Base-by-base conservation (phyloP, 2,113 vertebrate species). In the Neoarius graeffei region DNA sequence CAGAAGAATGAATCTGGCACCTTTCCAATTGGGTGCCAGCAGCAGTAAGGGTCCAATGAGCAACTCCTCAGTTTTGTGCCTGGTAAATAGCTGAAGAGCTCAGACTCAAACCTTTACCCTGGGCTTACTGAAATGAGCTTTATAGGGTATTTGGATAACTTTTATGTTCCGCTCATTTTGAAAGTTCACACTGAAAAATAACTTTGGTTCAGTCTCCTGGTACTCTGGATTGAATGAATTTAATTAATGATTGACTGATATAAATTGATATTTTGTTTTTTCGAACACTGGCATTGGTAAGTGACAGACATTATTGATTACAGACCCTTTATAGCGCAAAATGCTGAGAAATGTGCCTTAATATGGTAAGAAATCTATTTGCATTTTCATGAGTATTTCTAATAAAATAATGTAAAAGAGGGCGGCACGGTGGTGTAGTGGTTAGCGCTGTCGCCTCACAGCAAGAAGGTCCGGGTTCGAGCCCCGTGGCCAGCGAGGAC, bases 1-100 rank as follows among this genome's bases (percentile, higher is more conserved):
- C 88, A 87, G 88, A 90, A 89, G 92, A 92, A 93, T 93, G 92
- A 93, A 94, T 92, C 54, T 94, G 91, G 84, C 86, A 13, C 60
- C 84, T 90, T 92, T 94, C 92, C 92, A 92, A 93, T 92, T 80
- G 90, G 91, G 91, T 30, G 89, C 89, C 89, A 89, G 85, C 88
- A 91, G 88, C 84, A 91, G 89, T 84, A 77, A 85, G 85, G 85
- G 88, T 91, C 87, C 91, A 92, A 88, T 84, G 86, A 83, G 86
- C 64, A 88, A 89, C 90, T 90, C 83, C 76, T 88, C 62, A 57
- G 87, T 92, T 91, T 93, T 86, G 81, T 86, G 71, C 27, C 42
- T 83, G 71, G 74, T 73, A 13, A 81, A 90, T 10, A 79, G 83
- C 69, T 60, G 90, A 91, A 88, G 87, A 87, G 86, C 91, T 89